Evolutionary conservation across 2,888 invertebrate genomes (phyloP).

Genomic region (Oxycera nigricornis): DNA sequence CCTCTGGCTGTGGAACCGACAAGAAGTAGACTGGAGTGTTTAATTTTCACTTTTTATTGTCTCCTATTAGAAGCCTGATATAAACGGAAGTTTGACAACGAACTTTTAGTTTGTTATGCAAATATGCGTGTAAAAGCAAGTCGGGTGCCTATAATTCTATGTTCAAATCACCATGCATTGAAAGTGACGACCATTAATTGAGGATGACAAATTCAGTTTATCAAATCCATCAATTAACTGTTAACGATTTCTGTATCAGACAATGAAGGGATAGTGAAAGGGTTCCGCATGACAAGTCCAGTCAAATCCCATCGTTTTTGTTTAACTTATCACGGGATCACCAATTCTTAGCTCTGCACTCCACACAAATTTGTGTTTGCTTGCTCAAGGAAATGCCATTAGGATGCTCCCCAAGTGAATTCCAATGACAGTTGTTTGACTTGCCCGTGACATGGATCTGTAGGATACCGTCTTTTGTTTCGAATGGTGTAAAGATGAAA

Average conservation of each 20-base stretch:
- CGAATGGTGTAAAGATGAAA: neutral
- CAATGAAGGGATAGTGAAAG: slow-evolving; percentile 10
- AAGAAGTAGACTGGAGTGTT: no score
- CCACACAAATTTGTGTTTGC: neutral
- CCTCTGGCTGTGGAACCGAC: no score
- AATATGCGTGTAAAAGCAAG: no score
- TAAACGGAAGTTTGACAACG: no score
- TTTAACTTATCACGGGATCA: slow-evolving; percentile 12
- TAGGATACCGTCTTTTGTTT: neutral
- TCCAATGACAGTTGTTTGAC: slow-evolving; percentile 34
- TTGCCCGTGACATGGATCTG: slow-evolving; percentile 22
- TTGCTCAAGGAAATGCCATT: neutral
- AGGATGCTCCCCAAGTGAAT: slow-evolving; percentile 7
- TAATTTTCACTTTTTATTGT: no score
- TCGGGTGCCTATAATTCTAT: no score
- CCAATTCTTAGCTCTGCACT: neutral
- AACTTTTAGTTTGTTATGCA: no score
- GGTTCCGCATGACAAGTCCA: slow-evolving; percentile 15
- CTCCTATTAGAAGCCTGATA: no score
- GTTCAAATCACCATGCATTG: no score
- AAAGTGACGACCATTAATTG: slow-evolving; percentile 30
- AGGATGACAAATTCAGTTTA: slow-evolving; percentile 36
- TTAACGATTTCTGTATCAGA: slow-evolving; percentile 2
- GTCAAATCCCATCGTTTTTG: slow-evolving; percentile 20
- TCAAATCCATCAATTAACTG: slow-evolving; percentile 37